These are phyloP conservation scores for Nansenia antarctica DNA, from an alignment of 2,113 vertebrate genomes.

Conservation along the genomic window DNA sequence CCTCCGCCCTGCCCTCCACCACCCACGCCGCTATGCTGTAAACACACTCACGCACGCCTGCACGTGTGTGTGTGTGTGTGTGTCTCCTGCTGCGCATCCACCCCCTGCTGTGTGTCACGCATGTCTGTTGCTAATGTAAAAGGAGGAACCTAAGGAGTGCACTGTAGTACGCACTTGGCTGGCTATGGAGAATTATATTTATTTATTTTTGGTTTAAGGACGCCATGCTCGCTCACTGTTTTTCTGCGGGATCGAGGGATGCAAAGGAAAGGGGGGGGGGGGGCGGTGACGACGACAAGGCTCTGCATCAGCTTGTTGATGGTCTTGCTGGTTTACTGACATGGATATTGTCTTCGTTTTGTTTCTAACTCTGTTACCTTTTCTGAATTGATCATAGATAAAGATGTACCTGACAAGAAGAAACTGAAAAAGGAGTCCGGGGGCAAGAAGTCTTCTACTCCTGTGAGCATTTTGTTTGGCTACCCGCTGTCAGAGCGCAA, in stretches of 20 bases:
- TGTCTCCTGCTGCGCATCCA: slow-evolving; percentile 49
- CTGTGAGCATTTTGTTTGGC: slow-evolving; percentile 92
- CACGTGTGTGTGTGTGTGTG: slow-evolving; percentile 45
- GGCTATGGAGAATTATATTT: slow-evolving; percentile 54
- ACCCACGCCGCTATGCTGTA: slow-evolving; percentile 35
- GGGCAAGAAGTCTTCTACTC: slow-evolving; percentile 89
- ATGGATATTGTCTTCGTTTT: not conserved
- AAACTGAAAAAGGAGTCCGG: slow-evolving; percentile 93
- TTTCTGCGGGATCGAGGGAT: slow-evolving; percentile 51
- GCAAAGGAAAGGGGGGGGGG: slow-evolving; percentile 49
- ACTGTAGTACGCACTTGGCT: slow-evolving; percentile 38
- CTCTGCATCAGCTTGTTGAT: not conserved
- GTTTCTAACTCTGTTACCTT: not conserved
- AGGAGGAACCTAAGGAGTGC: slow-evolving; percentile 2
- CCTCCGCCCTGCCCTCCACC: not conserved
- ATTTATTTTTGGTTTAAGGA: not conserved
- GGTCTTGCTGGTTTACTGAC: not conserved
- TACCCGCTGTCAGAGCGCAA: slow-evolving; percentile 97
- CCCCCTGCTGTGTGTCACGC: slow-evolving; percentile 51
- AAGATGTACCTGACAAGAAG: slow-evolving; percentile 98
- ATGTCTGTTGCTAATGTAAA: slow-evolving; percentile 53
- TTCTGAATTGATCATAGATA: slow-evolving; percentile 80
- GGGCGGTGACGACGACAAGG: no score
- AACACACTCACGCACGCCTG: slow-evolving; percentile 53
- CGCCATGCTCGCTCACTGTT: slow-evolving; percentile 70